Conservation (phyloP, 2,113 vertebrate genomes). For the Pluvialis apricaria region DNA sequence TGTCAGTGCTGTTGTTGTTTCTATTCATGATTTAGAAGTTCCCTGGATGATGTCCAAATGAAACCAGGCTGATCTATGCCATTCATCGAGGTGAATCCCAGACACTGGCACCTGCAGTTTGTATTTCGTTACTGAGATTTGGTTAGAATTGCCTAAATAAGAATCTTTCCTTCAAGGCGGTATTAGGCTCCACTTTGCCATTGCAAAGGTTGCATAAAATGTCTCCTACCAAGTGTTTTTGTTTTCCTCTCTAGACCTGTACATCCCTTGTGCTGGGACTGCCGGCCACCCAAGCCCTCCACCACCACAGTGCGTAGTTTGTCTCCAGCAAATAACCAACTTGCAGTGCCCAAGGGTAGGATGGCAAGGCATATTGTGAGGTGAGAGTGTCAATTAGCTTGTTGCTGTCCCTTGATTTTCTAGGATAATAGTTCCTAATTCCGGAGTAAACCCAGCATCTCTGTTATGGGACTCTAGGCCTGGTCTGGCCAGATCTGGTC, state of each 20-base stretch:
- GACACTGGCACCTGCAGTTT: fast-evolving
- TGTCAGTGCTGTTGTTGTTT: background rate
- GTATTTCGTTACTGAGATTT: background rate
- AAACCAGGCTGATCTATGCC: background rate
- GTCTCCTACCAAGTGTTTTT: background rate
- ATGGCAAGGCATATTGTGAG: background rate
- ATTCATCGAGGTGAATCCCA: background rate
- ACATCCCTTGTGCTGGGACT: fast-evolving
- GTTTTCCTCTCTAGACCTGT: background rate
- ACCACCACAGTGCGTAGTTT: background rate
- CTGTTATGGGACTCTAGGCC: background rate
- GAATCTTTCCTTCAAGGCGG: background rate
- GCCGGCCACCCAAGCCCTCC: fast-evolving
- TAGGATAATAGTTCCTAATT: background rate
- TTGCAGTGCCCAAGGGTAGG: background rate
- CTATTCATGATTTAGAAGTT: background rate
- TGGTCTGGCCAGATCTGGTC: background rate
- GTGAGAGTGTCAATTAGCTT: background rate
- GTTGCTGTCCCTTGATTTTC: background rate
- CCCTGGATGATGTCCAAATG: background rate
- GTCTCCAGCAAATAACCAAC: background rate
- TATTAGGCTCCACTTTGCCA: background rate
- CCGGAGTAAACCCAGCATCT: background rate
- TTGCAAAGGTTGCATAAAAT: background rate
- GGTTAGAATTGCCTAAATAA: background rate